Percentiles rank a stretch among this genome's conserved stretches.
Evolutionary conservation across 2,113 vertebrate species (phyloP).

Genomic region (Rhinolophus ferrumequinum): DNA sequence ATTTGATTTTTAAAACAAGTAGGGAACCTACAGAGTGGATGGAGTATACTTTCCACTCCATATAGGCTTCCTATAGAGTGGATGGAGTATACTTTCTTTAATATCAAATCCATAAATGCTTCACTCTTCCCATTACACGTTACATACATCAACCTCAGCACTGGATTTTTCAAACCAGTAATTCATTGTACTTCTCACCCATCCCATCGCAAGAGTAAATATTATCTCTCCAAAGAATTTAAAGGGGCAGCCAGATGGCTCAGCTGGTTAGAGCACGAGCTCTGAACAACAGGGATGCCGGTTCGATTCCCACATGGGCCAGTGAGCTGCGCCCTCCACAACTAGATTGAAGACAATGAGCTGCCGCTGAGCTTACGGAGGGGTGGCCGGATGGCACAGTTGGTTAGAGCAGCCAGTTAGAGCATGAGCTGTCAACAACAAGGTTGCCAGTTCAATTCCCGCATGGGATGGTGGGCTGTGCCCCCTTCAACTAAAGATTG

Average conservation of each 20-base stretch:
- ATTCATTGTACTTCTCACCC: not conserved
- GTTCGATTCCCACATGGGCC: too few relatives aligned
- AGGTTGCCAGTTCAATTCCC: too few relatives aligned
- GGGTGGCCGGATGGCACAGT: too few relatives aligned
- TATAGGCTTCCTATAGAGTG: not conserved
- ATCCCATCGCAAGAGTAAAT: not conserved
- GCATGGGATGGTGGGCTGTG: too few relatives aligned
- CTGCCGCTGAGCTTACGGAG: too few relatives aligned
- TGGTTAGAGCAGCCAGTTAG: too few relatives aligned
- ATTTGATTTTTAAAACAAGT: not conserved
- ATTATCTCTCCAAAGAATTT: not conserved
- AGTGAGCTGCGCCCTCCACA: too few relatives aligned
- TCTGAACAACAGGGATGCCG: too few relatives aligned
- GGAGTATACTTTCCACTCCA: not conserved
- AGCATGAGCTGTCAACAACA: too few relatives aligned
- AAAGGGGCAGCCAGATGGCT: not conserved
- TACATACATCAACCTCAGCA: not conserved
- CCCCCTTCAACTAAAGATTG: too few relatives aligned
- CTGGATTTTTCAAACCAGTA: not conserved
- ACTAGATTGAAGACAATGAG: too few relatives aligned
- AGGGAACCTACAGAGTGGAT: not conserved
- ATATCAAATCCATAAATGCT: slow-evolving; percentile 18
- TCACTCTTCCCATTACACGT: not conserved
- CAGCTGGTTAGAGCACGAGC: too few relatives aligned
- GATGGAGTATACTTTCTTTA: not conserved